Percentiles rank a stretch among this genome's conserved stretches.
These are phyloP conservation scores for Chondrosia reniformis DNA, from an alignment of 37 sponge, comb jelly and placozoan species.

Conservation along the genomic window DNA sequence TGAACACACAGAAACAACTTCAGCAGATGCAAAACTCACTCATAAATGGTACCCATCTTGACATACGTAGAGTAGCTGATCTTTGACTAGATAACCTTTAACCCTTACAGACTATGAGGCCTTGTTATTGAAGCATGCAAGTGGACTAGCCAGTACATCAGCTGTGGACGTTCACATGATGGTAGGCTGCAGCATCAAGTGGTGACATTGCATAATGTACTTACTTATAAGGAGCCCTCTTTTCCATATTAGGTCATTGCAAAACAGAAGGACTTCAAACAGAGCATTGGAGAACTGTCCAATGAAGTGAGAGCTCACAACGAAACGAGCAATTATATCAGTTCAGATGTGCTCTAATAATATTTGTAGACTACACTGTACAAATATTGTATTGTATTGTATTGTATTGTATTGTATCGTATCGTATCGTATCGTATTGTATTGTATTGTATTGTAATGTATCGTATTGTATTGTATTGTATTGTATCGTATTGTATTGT, in stretches of 20 bases:
- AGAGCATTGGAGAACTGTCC: conserved; percentile 40
- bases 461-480: too few relatives aligned
- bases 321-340: too few relatives aligned
- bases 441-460: too few relatives aligned
- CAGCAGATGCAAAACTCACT: conserved; percentile 43
- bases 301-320: conserved; percentile 48
- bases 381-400: too few relatives aligned
- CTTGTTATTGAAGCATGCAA: background rate
- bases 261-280: conserved; percentile 26
- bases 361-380: too few relatives aligned
- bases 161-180: conserved; percentile 26
- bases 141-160: background rate
- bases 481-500: too few relatives aligned
- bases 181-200: background rate
- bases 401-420: too few relatives aligned
- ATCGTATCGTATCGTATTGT: too few relatives aligned
- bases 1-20: conserved; percentile 35
- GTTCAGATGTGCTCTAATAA: too few relatives aligned
- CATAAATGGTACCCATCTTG: conserved; percentile 37
- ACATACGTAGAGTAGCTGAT: background rate
- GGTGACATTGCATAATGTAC: background rate
- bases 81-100: background rate
- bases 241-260: background rate
- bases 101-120: conserved; percentile 9
- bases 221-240: background rate